These are phyloP conservation scores for Apamea anceps DNA, from an alignment of 2,888 invertebrate species.

Conservation along the genomic window DNA sequence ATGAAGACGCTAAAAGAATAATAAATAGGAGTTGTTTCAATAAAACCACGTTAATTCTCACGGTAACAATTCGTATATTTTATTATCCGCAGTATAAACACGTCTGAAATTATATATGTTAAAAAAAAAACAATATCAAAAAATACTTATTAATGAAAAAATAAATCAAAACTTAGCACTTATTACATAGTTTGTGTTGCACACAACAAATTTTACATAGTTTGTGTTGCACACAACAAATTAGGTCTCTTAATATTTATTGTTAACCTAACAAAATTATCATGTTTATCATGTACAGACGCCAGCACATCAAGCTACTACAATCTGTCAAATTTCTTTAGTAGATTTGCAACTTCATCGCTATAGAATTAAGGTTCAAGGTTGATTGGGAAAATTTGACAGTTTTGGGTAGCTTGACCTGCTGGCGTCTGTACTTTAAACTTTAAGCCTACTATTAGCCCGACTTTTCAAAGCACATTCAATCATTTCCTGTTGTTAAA, in stretches of 20 bases:
- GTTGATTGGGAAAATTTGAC: too few species aligned
- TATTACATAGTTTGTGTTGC: constrained; percentile 22
- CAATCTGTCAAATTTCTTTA: too few species aligned
- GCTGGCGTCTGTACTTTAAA: too few species aligned
- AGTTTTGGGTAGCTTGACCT: too few species aligned
- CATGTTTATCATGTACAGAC: too few species aligned
- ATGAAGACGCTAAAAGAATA: constrained; percentile 39
- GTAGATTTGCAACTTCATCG: too few species aligned
- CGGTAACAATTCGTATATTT: constrained; percentile 55
- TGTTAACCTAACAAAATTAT: neutral
- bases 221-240: constrained; percentile 24
- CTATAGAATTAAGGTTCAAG: too few species aligned
- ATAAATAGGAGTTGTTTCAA: constrained; percentile 28
- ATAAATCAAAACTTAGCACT: constrained; percentile 14
- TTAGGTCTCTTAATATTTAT: neutral
- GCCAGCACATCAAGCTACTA: too few species aligned
- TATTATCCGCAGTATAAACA: constrained; percentile 37
- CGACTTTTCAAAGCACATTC: neutral
- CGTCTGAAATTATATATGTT: constrained; percentile 23
- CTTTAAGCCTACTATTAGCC: neutral
- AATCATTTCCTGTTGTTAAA: neutral
- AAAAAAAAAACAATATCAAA: constrained; percentile 20
- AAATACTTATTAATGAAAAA: constrained; percentile 3
- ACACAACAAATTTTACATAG: constrained; percentile 23
- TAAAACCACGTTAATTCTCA: constrained; percentile 43